Evolutionary conservation across 2,113 vertebrate species (phyloP), one percentile per base, ranked within the genome.

Genomic region (Aegotheles bennettii): DNA sequence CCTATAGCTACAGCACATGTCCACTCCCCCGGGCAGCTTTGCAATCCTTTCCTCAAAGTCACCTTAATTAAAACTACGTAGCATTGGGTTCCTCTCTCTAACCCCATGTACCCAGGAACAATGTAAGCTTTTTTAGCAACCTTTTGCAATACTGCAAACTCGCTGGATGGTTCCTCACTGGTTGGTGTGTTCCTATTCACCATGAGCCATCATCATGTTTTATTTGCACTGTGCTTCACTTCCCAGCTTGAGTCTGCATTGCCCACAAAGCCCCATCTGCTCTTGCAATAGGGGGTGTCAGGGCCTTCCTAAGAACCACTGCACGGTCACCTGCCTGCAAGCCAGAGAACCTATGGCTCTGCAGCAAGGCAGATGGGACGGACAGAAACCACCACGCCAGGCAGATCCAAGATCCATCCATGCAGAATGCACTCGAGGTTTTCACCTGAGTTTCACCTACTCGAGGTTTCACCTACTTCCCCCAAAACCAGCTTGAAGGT

Each of bases 151-250:
- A 3, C n/a, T 40, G 18, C 17, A 50, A 67, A 61, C 29, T 65
- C 38, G 43, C 23, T 5, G 5, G 21, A 9, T 40, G 20, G 6
- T 64, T 11, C 38, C 33, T 71, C 51, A 51, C 56, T 71, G 45
- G 51, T 6, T 63, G 69, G 28, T 81, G 47, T 9, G 4, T 59
- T 70, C n/a, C 76, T 63, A 2, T 57, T 77, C 47, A 43, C 24
- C 16, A 4, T 1, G 6, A 87, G 45, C 69, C 51, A 47, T 7
- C 42, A 42, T 0, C 1, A 0, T 0, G 0, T 63, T 68, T 42
- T 11, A 63, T 75, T 38, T 56, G 29, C 21, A 7, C 3, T 4
- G 21, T 50, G 48, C 47, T 84, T 64, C 60, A 56, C 35, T 84
- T 48, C 51, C 70, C 38, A 73, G 65, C 33, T 71, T 56, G 65